Conservation (phyloP, 2,113 vertebrate genomes). For the Panthera tigris region DNA sequence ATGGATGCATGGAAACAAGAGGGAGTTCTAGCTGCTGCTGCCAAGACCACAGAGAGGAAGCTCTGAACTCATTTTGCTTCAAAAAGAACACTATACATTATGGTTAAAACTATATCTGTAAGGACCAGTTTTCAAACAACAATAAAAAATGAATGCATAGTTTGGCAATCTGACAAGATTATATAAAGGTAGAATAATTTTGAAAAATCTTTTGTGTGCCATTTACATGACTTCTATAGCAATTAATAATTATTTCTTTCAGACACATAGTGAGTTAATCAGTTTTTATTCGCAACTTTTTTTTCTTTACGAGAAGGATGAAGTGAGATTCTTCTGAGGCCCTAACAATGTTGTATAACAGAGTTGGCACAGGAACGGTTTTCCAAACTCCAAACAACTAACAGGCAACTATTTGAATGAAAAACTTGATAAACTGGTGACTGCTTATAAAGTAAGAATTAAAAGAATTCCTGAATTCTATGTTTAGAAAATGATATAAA, state of each 20-base stretch:
- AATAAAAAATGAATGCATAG: neutral
- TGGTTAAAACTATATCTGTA: neutral
- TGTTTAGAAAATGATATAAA: neutral
- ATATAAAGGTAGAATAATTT: neutral
- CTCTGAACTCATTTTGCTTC: neutral
- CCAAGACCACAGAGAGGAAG: neutral
- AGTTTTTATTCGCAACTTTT: neutral
- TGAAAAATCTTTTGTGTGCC: neutral
- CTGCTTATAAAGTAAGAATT: neutral
- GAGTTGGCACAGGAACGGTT: neutral
- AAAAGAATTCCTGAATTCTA: neutral
- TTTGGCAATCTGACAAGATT: neutral
- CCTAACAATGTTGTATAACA: neutral
- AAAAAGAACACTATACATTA: neutral
- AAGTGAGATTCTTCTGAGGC: neutral
- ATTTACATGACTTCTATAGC: neutral
- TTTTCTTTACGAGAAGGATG: neutral
- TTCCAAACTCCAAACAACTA: neutral
- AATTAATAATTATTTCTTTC: neutral
- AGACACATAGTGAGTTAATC: neutral
- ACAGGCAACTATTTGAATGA: neutral
- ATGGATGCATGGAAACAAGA: neutral
- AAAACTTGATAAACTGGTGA: neutral
- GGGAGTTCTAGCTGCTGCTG: too few relatives aligned
- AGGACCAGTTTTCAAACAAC: neutral